Base-by-base conservation (phyloP, 2,113 vertebrate genomes). In the Suncus etruscus region DNA sequence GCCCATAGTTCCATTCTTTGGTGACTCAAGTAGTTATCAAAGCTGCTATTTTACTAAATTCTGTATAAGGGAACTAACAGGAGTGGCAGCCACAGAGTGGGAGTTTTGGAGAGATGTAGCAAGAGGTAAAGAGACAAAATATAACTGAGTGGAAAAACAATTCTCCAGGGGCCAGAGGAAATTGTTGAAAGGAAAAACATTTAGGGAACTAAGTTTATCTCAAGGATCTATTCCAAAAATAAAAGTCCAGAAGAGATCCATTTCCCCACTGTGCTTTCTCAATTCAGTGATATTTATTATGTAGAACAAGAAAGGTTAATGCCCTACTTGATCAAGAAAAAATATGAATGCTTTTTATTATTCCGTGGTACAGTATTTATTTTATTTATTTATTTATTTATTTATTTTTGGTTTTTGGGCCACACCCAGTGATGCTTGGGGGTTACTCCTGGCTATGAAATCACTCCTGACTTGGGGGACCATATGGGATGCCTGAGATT, bases 151-250 rank as follows among this genome's bases (percentile, higher is more conserved):
- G 85, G 79, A 32, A 51, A 85, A 61, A 83, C 78, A 22, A n/a
- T 32, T 83, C 83, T 81, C 70, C 75, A 79, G 91, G 88, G 81
- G 22, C 80, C 65, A 66, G 69, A 84, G 73, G 75, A 75, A 78
- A 81, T 11, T 83, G 25, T 74, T 70, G 66, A 85, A 81, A 87
- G 83, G 76, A 91, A 93, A 84, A 93, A 15, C 51, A 83, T 61
- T 65, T 73, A 50, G 77, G 73, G 80, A 92, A 90, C 61, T 54
- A 65, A 65, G 72, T 89, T 87, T 89, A 80, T 92, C 69, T 89
- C 83, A 48, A 27, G n/a, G 18, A 84, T 75, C 65, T 79, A 78
- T 78, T 93, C 70, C 87, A 92, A 80, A 86, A 88, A 32, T 82
- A 22, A 75, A 75, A 58, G 73, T 85, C 45, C 66, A 51, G 66